Evolutionary conservation across 1,140 invertebrate species (phyloP).

Genomic region (Marisa cornuarietis): DNA sequence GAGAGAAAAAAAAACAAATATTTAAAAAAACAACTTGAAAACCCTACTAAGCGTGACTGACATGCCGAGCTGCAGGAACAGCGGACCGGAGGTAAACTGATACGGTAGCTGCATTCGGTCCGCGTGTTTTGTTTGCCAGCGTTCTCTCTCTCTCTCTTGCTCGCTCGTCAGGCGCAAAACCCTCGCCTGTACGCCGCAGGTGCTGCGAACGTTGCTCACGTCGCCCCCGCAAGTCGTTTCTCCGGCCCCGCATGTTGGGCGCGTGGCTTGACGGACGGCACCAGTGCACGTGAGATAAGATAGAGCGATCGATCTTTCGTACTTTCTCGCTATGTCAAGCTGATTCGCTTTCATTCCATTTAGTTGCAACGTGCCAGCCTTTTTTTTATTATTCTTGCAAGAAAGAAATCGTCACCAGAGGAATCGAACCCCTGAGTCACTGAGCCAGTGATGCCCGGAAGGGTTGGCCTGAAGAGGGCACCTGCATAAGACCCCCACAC

Average conservation of each 20-base stretch:
- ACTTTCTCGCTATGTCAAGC: too few species aligned
- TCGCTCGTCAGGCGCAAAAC: background rate
- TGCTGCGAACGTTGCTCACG: too few species aligned
- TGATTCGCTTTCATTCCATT: too few species aligned
- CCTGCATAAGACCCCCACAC: background rate
- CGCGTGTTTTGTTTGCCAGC: conserved; percentile 12
- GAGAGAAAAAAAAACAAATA: background rate
- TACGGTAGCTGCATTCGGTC: background rate
- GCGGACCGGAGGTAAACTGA: background rate
- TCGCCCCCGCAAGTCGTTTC: too few species aligned
- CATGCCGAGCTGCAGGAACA: conserved; percentile 13
- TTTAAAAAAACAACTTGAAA: background rate
- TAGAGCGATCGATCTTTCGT: background rate
- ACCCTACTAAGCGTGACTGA: background rate
- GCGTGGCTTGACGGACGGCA: too few species aligned
- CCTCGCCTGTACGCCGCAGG: background rate
- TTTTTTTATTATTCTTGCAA: too few species aligned
- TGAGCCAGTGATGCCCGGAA: background rate
- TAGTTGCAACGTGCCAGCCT: too few species aligned
- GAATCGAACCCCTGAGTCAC: background rate
- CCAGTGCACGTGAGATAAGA: too few species aligned
- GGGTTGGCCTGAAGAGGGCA: background rate
- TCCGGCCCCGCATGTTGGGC: too few species aligned
- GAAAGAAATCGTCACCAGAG: too few species aligned
- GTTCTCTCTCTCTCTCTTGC: background rate